A percentile compares a stretch with the other conserved stretches of the same genome.
Conservation (phyloP, 2,797 vertebrate genomes). For the Protosalanx chinensis region DNA sequence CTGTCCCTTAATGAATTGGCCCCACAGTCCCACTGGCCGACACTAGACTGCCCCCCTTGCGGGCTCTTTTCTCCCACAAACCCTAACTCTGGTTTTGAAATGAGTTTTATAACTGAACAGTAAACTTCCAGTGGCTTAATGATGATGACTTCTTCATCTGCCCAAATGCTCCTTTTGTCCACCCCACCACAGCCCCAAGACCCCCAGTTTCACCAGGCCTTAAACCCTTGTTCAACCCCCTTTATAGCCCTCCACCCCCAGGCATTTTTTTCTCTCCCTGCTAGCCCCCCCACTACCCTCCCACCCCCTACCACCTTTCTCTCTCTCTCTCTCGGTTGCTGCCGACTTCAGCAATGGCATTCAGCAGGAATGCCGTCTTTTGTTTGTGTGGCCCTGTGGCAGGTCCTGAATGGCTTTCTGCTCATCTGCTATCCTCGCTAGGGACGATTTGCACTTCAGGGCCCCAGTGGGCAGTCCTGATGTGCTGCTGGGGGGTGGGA, state of each 20-base stretch:
- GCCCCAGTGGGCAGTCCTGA: slow-evolving; percentile 83
- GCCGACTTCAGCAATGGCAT: slow-evolving; percentile 82
- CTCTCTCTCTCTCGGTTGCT: slow-evolving; percentile 66
- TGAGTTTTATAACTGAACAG: slow-evolving; percentile 84
- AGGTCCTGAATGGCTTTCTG: slow-evolving; percentile 78
- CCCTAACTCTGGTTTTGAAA: slow-evolving; percentile 70
- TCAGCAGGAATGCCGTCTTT: slow-evolving; percentile 88
- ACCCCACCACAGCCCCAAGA: slow-evolving; percentile 45
- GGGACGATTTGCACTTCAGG: slow-evolving; percentile 85
- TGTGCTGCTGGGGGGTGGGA: slow-evolving; percentile 24
- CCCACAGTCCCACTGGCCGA: slow-evolving; percentile 41
- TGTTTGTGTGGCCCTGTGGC: slow-evolving; percentile 72
- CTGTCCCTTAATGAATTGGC: slow-evolving; percentile 70
- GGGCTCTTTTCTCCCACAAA: slow-evolving; percentile 43
- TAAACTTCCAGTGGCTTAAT: slow-evolving; percentile 88
- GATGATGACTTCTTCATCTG: slow-evolving; percentile 96
- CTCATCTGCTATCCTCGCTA: slow-evolving; percentile 84
- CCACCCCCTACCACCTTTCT: slow-evolving; percentile 1
- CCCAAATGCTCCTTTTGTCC: slow-evolving; percentile 93
- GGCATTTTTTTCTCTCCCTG: background rate
- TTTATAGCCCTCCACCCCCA: slow-evolving; percentile 78
- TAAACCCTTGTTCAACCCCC: slow-evolving; percentile 78
- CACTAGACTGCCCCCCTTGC: slow-evolving; percentile 51
- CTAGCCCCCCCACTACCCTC: slow-evolving; percentile 10
- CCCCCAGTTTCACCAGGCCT: slow-evolving; percentile 64